Conservation (phyloP, 2,113 vertebrate species). For the Atractosteus spatula region DNA sequence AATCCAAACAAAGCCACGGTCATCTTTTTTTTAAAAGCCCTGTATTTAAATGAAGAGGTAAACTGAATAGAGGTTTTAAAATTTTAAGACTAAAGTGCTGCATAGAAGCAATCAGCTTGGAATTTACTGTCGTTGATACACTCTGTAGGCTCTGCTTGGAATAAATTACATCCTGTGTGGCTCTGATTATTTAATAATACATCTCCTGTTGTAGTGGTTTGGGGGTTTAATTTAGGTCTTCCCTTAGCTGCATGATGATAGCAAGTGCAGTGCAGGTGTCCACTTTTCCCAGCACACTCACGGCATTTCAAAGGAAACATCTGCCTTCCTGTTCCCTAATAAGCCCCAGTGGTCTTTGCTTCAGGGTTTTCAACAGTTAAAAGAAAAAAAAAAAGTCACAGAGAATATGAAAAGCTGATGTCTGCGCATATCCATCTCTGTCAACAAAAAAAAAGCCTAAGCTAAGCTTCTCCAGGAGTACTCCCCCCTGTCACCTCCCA, state of each 20-base stretch:
- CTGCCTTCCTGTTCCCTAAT: conserved; percentile 25
- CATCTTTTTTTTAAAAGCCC: no score
- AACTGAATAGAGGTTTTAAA: no score
- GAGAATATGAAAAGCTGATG: not conserved
- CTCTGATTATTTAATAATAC: not conserved
- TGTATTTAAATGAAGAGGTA: no score
- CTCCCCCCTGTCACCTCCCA: no score
- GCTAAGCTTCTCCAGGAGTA: no score
- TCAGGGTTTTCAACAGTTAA: not conserved
- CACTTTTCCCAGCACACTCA: not conserved
- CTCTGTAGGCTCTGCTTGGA: not conserved
- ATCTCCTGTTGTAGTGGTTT: not conserved
- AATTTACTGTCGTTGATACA: no score
- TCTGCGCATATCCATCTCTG: not conserved
- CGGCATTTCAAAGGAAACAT: conserved; percentile 29
- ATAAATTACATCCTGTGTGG: not conserved
- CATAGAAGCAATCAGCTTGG: no score
- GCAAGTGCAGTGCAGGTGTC: not conserved
- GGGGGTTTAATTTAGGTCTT: not conserved
- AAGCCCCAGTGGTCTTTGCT: not conserved
- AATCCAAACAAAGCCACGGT: no score
- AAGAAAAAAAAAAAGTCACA: conserved; percentile 1
- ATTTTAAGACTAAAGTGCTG: no score
- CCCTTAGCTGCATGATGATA: not conserved
- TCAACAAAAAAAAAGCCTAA: no score